phyloP scores from a whole-genome alignment of 1,140 invertebrate species.

The Mercenaria mercenaria region DNA sequence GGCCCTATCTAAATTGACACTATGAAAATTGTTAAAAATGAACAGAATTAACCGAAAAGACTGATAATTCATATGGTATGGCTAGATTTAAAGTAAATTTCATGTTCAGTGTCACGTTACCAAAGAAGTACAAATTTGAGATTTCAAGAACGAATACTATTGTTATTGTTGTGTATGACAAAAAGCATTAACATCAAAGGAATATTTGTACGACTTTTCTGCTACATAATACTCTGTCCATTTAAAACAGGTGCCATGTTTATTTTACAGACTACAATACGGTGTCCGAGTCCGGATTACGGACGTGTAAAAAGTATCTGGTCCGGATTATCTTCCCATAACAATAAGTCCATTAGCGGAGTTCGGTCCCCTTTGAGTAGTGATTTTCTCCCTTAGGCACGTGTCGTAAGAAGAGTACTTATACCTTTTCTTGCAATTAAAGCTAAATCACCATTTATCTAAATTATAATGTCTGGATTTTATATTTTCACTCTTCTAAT shows the following conservation, averaged over 20 bases:
- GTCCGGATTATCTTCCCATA: constrained; percentile 42
- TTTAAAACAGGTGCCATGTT: constrained; percentile 51
- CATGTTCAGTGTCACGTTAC: too few species aligned
- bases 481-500: constrained; percentile 12
- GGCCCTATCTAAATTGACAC: too few species aligned
- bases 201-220: constrained; percentile 6
- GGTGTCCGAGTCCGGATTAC: constrained; percentile 14
- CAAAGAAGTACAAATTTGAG: too few species aligned
- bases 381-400: constrained; percentile 33
- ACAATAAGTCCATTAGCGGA: constrained; percentile 37
- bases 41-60: too few species aligned
- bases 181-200: constrained; percentile 20
- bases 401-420: constrained; percentile 25
- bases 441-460: not conserved
- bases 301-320: constrained; percentile 53
- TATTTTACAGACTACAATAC: constrained; percentile 46
- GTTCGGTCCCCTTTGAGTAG: constrained; percentile 59
- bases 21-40: too few species aligned
- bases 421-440: not conserved
- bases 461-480: constrained; percentile 12
- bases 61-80: too few species aligned
- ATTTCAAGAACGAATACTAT: not conserved
- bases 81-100: too few species aligned
- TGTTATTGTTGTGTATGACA: not conserved
- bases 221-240: not conserved